These are phyloP conservation scores for Hyphantria cunea DNA, from an alignment of 1,140 invertebrate genomes.

Conservation along the genomic window DNA sequence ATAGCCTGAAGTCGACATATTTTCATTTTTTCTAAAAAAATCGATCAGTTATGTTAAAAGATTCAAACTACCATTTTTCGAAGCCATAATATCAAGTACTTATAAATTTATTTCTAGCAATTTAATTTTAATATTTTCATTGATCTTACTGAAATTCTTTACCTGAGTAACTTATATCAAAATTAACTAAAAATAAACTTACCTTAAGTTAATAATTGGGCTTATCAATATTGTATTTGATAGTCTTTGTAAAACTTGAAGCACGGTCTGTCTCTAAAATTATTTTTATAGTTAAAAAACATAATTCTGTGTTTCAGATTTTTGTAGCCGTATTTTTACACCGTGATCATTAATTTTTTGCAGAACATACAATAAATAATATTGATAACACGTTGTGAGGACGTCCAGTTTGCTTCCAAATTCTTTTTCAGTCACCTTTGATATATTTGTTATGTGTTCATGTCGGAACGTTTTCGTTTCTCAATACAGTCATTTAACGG, in stretches of 20 bases:
- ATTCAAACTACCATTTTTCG: too few relatives aligned
- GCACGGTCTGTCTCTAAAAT: constrained; percentile 27
- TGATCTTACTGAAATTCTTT: too few relatives aligned
- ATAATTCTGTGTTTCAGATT: constrained; percentile 65
- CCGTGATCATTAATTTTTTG: constrained; percentile 33
- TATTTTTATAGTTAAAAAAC: constrained; percentile 10
- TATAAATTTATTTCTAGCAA: too few relatives aligned
- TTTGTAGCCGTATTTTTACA: constrained; percentile 38
- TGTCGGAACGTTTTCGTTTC: constrained; percentile 35
- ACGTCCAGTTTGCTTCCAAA: constrained; percentile 10
- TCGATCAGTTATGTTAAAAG: too few relatives aligned
- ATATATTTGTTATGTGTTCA: constrained; percentile 3
- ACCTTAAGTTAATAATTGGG: too few relatives aligned
- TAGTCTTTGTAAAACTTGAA: constrained; percentile 1
- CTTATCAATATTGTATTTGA: too few relatives aligned
- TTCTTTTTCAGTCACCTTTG: background rate
- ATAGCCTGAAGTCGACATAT: background rate
- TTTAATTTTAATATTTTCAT: too few relatives aligned
- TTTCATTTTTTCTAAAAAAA: too few relatives aligned
- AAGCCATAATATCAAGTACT: too few relatives aligned
- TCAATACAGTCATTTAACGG: background rate
- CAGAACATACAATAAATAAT: background rate
- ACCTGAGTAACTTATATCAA: too few relatives aligned
- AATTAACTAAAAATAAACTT: too few relatives aligned
- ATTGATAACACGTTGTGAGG: constrained; percentile 8